These are phyloP conservation scores for Dicyrtoma fusca DNA, from an alignment of 2,888 invertebrate species.

Conservation along the genomic window DNA sequence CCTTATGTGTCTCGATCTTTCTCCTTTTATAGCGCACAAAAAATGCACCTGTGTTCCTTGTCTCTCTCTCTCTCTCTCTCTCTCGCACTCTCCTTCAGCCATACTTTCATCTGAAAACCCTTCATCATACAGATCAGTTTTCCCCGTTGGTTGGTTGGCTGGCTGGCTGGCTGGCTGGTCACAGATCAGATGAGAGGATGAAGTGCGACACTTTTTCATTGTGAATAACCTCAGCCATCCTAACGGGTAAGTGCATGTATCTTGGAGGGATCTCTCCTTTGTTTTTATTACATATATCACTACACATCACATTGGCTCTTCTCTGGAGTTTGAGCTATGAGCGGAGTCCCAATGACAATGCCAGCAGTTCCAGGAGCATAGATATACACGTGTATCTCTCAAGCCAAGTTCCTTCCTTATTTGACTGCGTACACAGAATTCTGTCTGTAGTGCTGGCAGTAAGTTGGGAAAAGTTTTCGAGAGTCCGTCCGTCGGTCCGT, in stretches of 20 bases:
- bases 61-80: slow-evolving; percentile 2
- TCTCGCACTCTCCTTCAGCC: neutral
- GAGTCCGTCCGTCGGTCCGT: no score
- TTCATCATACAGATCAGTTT: slow-evolving; percentile 30
- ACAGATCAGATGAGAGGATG: slow-evolving; percentile 16
- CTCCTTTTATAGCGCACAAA: slow-evolving; percentile 34
- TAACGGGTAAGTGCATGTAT: neutral
- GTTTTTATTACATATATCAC: no score
- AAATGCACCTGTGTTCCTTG: slow-evolving; percentile 44
- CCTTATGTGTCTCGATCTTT: slow-evolving; percentile 39
- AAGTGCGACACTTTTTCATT: slow-evolving; percentile 30
- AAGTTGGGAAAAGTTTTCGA: neutral
- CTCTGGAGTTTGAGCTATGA: no score
- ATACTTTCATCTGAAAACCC: neutral
- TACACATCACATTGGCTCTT: no score
- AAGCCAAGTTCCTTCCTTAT: no score
- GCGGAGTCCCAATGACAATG: no score
- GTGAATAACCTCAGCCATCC: neutral
- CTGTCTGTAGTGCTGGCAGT: neutral
- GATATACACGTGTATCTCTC: no score
- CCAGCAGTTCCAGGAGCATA: no score
- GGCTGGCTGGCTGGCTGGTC: neutral
- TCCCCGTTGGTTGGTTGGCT: neutral
- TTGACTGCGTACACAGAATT: neutral
- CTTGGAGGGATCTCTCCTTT: neutral